Evolutionary conservation across 2,113 vertebrate genomes (phyloP), one percentile per base, ranked within the genome.

Genomic region (Oryzias curvinotus): DNA sequence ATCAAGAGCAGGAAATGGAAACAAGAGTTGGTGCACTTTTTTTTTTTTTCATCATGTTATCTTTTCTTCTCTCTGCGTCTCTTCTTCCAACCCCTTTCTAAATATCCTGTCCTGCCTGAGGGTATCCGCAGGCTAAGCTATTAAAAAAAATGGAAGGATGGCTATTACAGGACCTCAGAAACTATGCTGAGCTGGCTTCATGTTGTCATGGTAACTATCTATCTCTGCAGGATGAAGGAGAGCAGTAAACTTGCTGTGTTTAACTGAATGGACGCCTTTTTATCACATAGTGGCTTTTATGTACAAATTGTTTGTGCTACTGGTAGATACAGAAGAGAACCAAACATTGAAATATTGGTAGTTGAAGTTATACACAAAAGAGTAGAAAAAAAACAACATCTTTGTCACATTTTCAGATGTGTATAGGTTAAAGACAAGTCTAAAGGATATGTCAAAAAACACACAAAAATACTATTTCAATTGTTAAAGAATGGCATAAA

Each of bases 201-300:
- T 15, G 67, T 79, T 77, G 58, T 68, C 47, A 48, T 78, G n/a
- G 77, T 51, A 81, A 82, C 78, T 63, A 23, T 63, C 55, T 25
- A 13, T 62, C 50, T 53, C 41, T 54, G 21, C 23, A 14, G 23
- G n/a, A 49, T 46, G 58, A 41, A 50, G 30, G 23, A 42, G 47
- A 50, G 18, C 54, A 12, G 57, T 18, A 41, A 59, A 52, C 60
- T 42, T 51, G 51, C 57, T 53, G 2, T 42, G 26, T 57, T 19
- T 18, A 4, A 68, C 53, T 58, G 25, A 70, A 30, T 23, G 42
- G 12, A 30, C 18, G 52, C 17, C 3, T 67, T 53, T 55, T n/a
- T 41, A 60, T 73, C 36, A 56, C 42, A 59, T n/a, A 16, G 42
- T 1, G 0, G 7, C 19, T 50, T 58, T 13, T 43, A 25, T 62